Base-by-base conservation (phyloP, 1,140 invertebrate species). In the Oreohelix idahoensis region DNA sequence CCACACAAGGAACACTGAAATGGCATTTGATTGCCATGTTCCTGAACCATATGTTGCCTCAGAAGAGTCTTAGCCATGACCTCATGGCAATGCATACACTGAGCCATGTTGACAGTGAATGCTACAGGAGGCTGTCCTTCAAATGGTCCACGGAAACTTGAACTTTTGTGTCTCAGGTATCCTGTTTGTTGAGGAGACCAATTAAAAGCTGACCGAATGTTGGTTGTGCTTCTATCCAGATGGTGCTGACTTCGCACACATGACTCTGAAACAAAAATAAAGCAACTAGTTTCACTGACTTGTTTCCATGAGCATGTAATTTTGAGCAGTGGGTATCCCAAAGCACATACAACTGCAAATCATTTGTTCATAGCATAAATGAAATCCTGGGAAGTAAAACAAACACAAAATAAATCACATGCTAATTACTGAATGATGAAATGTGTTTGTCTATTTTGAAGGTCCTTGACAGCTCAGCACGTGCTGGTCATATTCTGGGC, bases 11-110 rank as follows among this genome's bases (percentile, higher is more conserved):
- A 49, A 26, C 77, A 79, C 35, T 38, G 35, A 49, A 38, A 79
- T 10, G 75, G 75, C 71, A 79, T 79, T 10, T 77, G 17, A 23
- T 53, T 23, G 42, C 75, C 75, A 53, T 77, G 75, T 23, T 77
- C 20, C 75, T 53, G 42, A 23, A 45, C 4, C 49, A 77, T 51
- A 36, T 77, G 75, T 35, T 36, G 36, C 53, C 42, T 51, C 17
- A 77, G 49, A 10, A 42, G 17, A 17, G 36, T 8, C 71, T 73
- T 73, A 4, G 63, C 63, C 75, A 66, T 66, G 63, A 66, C 63
- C 29, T 66, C 63, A 5, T 66, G n/a, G 17, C 63, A 66, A 66
- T 66, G 63, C 63, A 66, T 32, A 66, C 63, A 66, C 63, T 66
- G n/a, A 13, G 63, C 63, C 63, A 66, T 66, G 29, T 32, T 66